Evolutionary conservation across 2,888 invertebrate genomes (phyloP).

Genomic region (Sylvicola cinctus): DNA sequence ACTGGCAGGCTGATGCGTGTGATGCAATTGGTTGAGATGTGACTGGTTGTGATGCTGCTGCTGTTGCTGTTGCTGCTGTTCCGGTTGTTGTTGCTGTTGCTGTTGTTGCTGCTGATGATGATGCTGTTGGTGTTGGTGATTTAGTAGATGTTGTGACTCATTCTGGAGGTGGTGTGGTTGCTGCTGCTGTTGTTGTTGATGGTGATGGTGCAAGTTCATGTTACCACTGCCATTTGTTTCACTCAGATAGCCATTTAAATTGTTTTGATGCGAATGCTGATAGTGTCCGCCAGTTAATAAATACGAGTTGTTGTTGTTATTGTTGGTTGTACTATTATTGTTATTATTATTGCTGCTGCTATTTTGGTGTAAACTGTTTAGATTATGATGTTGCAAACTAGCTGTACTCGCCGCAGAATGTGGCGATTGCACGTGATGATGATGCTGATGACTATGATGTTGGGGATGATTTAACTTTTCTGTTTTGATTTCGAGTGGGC

Average conservation of each 20-base stretch:
- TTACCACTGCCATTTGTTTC: slow-evolving; percentile 9
- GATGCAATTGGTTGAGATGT: slow-evolving; percentile 10
- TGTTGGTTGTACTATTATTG: slow-evolving; percentile 5
- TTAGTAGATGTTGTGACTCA: slow-evolving; percentile 6
- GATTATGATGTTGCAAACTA: slow-evolving; percentile 11
- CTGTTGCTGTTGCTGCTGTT: slow-evolving; percentile 3
- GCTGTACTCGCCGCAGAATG: slow-evolving; percentile 17
- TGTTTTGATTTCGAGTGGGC: slow-evolving; percentile 62
- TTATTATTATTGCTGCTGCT: slow-evolving; percentile 13
- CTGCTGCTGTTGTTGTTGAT: slow-evolving; percentile 8
- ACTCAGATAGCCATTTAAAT: slow-evolving; percentile 11
- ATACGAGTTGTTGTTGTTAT: slow-evolving; percentile 8
- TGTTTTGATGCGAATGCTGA: slow-evolving; percentile 9
- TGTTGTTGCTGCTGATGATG: too few relatives aligned
- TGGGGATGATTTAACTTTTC: slow-evolving; percentile 30
- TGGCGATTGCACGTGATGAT: slow-evolving; percentile 11
- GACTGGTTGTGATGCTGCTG: slow-evolving; percentile 3
- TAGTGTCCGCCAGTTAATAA: slow-evolving; percentile 11
- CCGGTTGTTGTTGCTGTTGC: slow-evolving; percentile 15
- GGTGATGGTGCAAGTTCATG: slow-evolving; percentile 14
- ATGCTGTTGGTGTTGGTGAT: slow-evolving; percentile 10
- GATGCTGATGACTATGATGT: slow-evolving; percentile 13
- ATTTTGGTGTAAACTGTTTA: slow-evolving; percentile 12
- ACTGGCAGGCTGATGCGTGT: slow-evolving; percentile 9
- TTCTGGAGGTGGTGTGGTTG: slow-evolving; percentile 10